Evolutionary conservation across 1,140 invertebrate species (phyloP).

Genomic region (Drosophila arawakana): DNA sequence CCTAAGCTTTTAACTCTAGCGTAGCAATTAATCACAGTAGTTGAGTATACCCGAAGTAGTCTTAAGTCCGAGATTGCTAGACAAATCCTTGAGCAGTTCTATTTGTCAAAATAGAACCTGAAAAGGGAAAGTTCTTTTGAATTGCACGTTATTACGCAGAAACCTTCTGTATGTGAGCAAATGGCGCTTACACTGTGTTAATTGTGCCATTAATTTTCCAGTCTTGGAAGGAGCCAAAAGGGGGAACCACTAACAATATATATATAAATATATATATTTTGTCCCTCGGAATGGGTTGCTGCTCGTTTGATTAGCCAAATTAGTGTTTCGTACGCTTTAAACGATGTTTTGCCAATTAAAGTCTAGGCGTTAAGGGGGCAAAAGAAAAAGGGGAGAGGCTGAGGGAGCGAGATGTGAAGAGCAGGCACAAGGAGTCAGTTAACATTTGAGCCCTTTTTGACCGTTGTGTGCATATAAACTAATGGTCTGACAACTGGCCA

Average conservation of each 20-base stretch:
- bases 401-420: background rate
- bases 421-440: background rate
- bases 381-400: background rate
- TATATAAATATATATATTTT: background rate
- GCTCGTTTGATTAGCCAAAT: constrained; percentile 37
- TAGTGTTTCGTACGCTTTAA: constrained; percentile 38
- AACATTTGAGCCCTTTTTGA: constrained; percentile 27
- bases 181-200: constrained; percentile 28
- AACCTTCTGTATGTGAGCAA: constrained; percentile 20
- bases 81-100: constrained; percentile 22
- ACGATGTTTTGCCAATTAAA: constrained; percentile 45
- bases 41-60: background rate
- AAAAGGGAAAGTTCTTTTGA: constrained; percentile 6
- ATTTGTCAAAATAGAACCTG: constrained; percentile 21
- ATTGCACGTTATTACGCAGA: constrained; percentile 35
- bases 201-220: constrained; percentile 48
- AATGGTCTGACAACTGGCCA: constrained; percentile 51
- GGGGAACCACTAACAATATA: background rate
- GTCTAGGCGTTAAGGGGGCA: background rate
- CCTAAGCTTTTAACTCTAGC: background rate
- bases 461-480: constrained; percentile 48
- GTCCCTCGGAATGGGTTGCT: background rate
- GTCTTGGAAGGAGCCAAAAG: background rate
- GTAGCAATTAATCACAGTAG: background rate
- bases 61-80: background rate